Conservation (phyloP, 2,113 vertebrate species). For the Aptenodytes patagonicus region DNA sequence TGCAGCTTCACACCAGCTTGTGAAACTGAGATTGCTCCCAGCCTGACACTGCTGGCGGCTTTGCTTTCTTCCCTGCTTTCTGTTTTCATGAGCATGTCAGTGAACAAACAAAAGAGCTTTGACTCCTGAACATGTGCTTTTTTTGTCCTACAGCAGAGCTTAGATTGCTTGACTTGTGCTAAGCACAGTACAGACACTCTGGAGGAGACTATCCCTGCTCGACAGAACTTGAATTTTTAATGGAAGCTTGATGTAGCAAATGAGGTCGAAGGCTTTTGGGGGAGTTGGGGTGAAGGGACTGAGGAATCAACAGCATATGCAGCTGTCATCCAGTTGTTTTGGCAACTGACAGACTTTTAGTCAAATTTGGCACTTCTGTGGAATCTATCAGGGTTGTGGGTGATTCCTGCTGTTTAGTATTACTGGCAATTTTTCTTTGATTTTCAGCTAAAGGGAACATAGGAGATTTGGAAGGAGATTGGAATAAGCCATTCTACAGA, state of each 20-base stretch:
- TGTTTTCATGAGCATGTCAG: not conserved
- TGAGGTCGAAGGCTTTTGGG: not conserved
- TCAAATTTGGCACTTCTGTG: not conserved
- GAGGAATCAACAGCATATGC: not conserved
- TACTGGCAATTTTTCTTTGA: not conserved
- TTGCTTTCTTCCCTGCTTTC: not conserved
- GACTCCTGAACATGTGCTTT: not conserved
- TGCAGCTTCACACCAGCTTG: not conserved
- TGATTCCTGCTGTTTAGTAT: not conserved
- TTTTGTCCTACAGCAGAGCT: not conserved
- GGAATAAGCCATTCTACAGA: not conserved
- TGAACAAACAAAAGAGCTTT: constrained; percentile 27
- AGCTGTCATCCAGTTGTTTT: not conserved
- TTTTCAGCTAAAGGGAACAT: not conserved
- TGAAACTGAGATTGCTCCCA: not conserved
- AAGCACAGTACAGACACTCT: not conserved
- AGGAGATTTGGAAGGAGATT: not conserved
- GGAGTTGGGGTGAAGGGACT: not conserved
- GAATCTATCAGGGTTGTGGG: not conserved
- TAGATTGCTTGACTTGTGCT: not conserved
- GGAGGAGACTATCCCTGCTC: not conserved
- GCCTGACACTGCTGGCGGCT: not conserved
- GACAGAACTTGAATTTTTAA: not conserved
- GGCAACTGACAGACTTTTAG: not conserved
- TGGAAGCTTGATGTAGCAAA: not conserved